Evolutionary conservation across 2,888 invertebrate species (phyloP), one percentile per base, ranked within the genome.

Genomic region (Tenthredo notha): DNA sequence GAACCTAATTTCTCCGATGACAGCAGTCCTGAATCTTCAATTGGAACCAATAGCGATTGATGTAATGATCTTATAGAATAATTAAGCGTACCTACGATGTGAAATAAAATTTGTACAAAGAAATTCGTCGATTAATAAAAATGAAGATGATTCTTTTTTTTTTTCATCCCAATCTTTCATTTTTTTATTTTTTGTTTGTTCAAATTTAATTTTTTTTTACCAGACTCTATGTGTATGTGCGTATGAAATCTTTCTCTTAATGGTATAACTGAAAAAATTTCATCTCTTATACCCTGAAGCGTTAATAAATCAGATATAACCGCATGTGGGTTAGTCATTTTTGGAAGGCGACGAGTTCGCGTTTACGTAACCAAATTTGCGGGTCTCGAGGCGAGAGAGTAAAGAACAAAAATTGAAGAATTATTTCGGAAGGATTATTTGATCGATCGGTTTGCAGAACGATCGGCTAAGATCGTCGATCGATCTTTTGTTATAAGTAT

Each of bases 1-100:
- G 90, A 91, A 25, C 91, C 91, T 0, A 83, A 86, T 77, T 89
- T 90, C 83, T 89, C 88, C 88, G 91, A 91, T 67, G 86, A 89
- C 85, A 91, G 90, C 87, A 88, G 88, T 58, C 86, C 72, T 33
- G 74, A 54, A 54, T 84, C 84, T 25, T 84, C 84, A 1, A 4
- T 61, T 5, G 80, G 61, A n/a, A 80, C 43, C 33, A 47, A n/a
- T 12, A 83, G 83, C 29, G 83, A 83, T 47, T 83, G 83, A 70
- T 2, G 2, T 12, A 61, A 61, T 25, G 25, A 54, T 54, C 18
- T 61, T 9, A 25, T 21, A 12, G 9, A 61, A 25, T 58, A 21
- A 58, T n/a, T 58, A 7, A 58, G 21, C 21, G 6, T 58, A n/a
- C n/a, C n/a, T n/a, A 21, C 1, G 18, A 58, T 58, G 10, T 25